Base-by-base conservation (phyloP, 1,140 invertebrate species). In the Drosophila bocki region DNA sequence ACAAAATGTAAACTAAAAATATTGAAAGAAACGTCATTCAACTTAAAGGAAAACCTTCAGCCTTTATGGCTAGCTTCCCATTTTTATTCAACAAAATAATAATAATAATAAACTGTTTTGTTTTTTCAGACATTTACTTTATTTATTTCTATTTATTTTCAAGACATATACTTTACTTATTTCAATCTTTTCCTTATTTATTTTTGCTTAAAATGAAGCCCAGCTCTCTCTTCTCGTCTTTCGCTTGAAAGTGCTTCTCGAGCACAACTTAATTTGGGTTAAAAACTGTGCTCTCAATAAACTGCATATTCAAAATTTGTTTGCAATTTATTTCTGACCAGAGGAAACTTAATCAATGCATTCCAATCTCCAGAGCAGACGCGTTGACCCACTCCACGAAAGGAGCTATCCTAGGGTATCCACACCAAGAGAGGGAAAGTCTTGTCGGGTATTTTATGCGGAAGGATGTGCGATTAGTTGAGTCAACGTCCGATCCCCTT, bases 391-490 rank as follows among this genome's bases (percentile, higher is more conserved):
- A 68, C 6, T n/a, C 39, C 44, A 58, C 11, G 17, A 7, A 45
- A 60, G 51, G 12, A 26, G 17, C 26, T n/a, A 11, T 47, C 15
- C 12, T 39, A 72, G 68, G 33, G 56, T 72, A 74, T 75, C 19
- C 12, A 12, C 22, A 12, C 15, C n/a, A n/a, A n/a, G 39, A 53
- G 48, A 37, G 50, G 64, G 41, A 56, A 56, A 26, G 42, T 26
- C 54, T 33, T 50, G 67, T 44, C 29, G 26, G 67, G 59, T 80
- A 88, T 83, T 87, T 88, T 88, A 83, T 88, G 80, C 80, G 84
- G 85, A 87, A 88, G 84, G 84, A 88, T 84, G 85, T 90, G 84
- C 84, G 84, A 88, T 88, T 88, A 81, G 85, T 88, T 88, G 84
- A 88, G 84, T 81, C 84, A 88, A 87, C 84, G 84, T 87, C 71